Conservation (phyloP, 2,888 invertebrate species). For the Lottia scabra region DNA sequence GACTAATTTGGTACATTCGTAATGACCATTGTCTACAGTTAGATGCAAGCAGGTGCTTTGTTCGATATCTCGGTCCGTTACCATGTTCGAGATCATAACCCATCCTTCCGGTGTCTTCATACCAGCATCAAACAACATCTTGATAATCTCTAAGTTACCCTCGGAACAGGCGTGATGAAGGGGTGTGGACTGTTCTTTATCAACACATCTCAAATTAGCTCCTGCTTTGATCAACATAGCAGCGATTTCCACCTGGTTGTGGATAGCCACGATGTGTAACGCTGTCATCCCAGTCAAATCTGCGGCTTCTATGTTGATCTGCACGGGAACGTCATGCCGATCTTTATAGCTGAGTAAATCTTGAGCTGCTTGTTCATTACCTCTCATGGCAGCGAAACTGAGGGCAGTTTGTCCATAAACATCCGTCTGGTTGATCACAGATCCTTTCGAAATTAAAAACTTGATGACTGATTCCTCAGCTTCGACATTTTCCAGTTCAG, state of each 20-base stretch:
- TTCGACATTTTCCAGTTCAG: neutral
- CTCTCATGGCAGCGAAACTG: constrained; percentile 84
- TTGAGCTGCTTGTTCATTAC: constrained; percentile 79
- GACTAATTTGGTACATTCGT: constrained; percentile 76
- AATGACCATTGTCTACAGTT: constrained; percentile 88
- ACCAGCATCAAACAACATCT: constrained; percentile 78
- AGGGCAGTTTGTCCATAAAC: constrained; percentile 77
- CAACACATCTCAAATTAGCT: constrained; percentile 73
- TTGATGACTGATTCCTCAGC: constrained; percentile 45
- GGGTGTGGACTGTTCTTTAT: constrained; percentile 75
- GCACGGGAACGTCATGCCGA: constrained; percentile 57
- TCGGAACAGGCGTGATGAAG: constrained; percentile 87
- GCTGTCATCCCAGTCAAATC: constrained; percentile 81
- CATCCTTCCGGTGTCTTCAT: constrained; percentile 72
- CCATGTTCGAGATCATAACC: constrained; percentile 72
- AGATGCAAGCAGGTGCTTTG: constrained; percentile 87
- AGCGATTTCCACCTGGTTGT: constrained; percentile 61
- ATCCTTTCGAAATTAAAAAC: constrained; percentile 69
- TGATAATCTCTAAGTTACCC: constrained; percentile 67
- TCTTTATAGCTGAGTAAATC: constrained; percentile 75
- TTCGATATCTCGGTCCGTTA: constrained; percentile 84
- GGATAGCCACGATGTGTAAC: constrained; percentile 74
- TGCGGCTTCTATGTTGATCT: constrained; percentile 77
- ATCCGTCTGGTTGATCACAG: constrained; percentile 78
- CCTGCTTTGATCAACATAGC: constrained; percentile 73